Evolutionary conservation across 2,797 vertebrate genomes (phyloP), one percentile per base, ranked within the genome.

Genomic region (Calcarius lapponicus): DNA sequence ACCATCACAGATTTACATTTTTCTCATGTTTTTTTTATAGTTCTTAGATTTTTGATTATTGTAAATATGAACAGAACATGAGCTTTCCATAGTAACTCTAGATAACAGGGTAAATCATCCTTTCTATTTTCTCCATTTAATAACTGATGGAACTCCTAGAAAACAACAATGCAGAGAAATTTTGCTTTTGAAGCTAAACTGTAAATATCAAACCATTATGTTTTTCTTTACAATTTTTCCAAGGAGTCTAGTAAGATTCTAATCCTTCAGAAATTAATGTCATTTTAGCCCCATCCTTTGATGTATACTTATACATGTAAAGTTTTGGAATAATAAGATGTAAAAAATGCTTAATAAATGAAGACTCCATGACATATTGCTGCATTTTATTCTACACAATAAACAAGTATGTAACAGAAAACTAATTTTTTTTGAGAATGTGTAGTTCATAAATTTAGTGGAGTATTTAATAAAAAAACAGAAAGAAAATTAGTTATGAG

Each of bases 371-470:
- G 8, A 57, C 12, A 53, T 31, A 29, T 40, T 43, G 3, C 24
- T 83, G 5, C 7, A 47, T 22, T 67, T 54, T 61, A 42, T 45
- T 67, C 34, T 69, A 45, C 6, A 84, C 9, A 32, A 43, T 40
- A 64, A 78, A 54, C 4, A 71, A 31, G 6, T 13, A 36, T 18
- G 24, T 51, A 80, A 28, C 4, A 62, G 12, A 47, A 56, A 34
- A 25, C 22, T 1, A 10, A 7, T 53, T 65, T 38, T 38, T 34
- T 48, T n/a, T 50, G 1, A 15, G 43, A 60, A 50, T 56, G 8
- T 0, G 0, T 38, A 13, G 2, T 36, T 84, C 12, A 34, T 25
- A 34, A 56, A 56, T 61, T 70, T 50, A 60, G 20, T 5, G 53
- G 8, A 51, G 3, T 64, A 36, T 47, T 73, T 60, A 1, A 14